Conservation (phyloP, 2,797 vertebrate species). For the Otolemur crassicaudatus region DNA sequence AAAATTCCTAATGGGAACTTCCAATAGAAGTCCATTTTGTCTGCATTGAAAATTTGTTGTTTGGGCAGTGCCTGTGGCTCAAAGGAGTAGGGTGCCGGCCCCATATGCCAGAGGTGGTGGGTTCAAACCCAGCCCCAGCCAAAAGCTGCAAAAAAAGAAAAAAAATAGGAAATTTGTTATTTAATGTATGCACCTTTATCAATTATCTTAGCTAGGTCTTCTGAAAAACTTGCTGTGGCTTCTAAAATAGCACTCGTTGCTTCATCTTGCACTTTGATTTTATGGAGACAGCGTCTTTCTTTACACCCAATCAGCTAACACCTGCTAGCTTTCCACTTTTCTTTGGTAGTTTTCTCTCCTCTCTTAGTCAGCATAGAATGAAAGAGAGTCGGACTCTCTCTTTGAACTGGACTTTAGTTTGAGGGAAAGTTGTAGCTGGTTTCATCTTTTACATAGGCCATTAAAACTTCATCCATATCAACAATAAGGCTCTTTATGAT, state of each 20-base stretch:
- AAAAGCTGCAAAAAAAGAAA: no score
- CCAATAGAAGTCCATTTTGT: not conserved
- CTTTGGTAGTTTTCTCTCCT: not conserved
- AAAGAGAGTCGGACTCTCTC: not conserved
- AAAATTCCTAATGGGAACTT: not conserved
- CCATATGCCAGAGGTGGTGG: no score
- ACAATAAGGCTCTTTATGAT: no score
- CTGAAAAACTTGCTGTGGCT: not conserved
- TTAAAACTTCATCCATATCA: no score
- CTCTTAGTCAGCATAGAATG: not conserved
- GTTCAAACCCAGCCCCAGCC: no score
- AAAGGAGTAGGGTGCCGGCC: not conserved
- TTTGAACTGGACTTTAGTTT: not conserved
- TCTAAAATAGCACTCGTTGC: not conserved
- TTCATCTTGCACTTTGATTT: not conserved
- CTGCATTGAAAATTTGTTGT: not conserved
- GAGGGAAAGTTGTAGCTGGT: not conserved
- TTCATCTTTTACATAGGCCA: not conserved
- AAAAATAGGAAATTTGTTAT: not conserved
- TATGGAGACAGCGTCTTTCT: not conserved
- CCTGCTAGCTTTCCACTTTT: not conserved
- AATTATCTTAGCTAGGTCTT: no score
- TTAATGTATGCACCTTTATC: not conserved
- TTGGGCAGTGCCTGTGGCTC: not conserved
- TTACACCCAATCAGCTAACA: not conserved